These are phyloP conservation scores for Maccullochella peelii DNA, from an alignment of 2,113 vertebrate genomes.

Conservation along the genomic window DNA sequence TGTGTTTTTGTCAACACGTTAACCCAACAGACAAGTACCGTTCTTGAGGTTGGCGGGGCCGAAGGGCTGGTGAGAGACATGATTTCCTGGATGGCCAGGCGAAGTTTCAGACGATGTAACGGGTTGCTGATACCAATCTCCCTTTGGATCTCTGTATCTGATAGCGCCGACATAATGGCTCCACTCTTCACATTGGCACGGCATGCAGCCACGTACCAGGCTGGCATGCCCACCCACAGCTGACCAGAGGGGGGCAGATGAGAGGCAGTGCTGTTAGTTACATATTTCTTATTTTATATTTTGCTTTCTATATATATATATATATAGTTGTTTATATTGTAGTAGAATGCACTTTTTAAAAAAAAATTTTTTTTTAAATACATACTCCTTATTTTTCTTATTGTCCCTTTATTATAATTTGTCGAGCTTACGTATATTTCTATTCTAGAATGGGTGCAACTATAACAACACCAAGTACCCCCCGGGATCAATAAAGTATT, in stretches of 20 bases:
- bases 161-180: slow-evolving; percentile 98
- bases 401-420: no score
- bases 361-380: no score
- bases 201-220: slow-evolving; percentile 98
- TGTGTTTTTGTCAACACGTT: not conserved
- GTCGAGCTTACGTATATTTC: no score
- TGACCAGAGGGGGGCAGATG: slow-evolving; percentile 59
- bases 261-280: not conserved
- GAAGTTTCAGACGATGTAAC: slow-evolving; percentile 93
- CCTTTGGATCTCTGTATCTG: slow-evolving; percentile 97
- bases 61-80: slow-evolving; percentile 98
- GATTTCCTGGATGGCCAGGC: slow-evolving; percentile 98
- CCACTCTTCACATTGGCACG: slow-evolving; percentile 98
- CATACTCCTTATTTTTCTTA: no score
- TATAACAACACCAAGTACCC: no score
- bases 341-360: no score
- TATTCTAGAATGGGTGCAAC: no score
- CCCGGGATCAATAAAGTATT: no score
- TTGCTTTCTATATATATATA: no score
- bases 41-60: slow-evolving; percentile 95
- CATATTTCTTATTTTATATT: no score
- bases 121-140: slow-evolving; percentile 99
- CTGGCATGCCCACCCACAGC: slow-evolving; percentile 99
- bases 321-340: no score
- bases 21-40: slow-evolving; percentile 82